phyloP scores from a whole-genome alignment of 2,113 vertebrate genomes.

The pig (Sus scrofa) region T2T-Sscrofa CM000824.6:67384501-67385000 shows the following conservation, averaged over 20 bases:
- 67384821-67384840: not conserved
- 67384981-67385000: not conserved
- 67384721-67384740: not conserved
- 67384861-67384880: not conserved
- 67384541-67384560: not conserved
- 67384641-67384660: not conserved
- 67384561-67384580: constrained; percentile 2
- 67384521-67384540: constrained; percentile 49
- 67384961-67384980: constrained; percentile 39
- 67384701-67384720: not conserved
- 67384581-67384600: not conserved
- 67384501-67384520: not conserved
- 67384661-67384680: not conserved
- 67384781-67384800: not conserved
- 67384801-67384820: not conserved
- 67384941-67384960: not conserved
- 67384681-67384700: not conserved
- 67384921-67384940: not conserved
- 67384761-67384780: not conserved
- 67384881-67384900: not conserved
- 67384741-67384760: not conserved
- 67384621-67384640: not conserved
- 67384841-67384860: not conserved
- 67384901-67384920: not conserved
- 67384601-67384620: constrained; percentile 39